phyloP scores from a whole-genome alignment of 2,113 vertebrate genomes.

The Tor tambroides region DNA sequence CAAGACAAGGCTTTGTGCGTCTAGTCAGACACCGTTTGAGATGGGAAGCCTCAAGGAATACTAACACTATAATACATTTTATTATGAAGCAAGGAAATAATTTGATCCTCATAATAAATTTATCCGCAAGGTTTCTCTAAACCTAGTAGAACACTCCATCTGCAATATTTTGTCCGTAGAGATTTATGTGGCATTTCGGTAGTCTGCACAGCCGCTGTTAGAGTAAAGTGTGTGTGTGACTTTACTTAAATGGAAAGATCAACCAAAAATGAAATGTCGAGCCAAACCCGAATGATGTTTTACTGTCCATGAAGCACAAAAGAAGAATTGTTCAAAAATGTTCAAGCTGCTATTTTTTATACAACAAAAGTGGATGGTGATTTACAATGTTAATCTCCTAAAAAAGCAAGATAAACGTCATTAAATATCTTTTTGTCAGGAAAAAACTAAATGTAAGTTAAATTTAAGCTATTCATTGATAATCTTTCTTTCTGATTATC shows the following conservation, averaged over 20 bases:
- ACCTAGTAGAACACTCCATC: background rate
- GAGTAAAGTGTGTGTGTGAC: background rate
- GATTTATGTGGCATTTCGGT: background rate
- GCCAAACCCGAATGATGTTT: background rate
- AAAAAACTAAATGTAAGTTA: too few relatives aligned
- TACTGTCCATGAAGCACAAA: background rate
- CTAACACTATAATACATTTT: background rate
- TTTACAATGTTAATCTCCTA: too few relatives aligned
- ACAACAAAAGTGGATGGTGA: too few relatives aligned
- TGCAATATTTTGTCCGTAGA: slow-evolving; percentile 8
- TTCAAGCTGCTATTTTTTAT: too few relatives aligned
- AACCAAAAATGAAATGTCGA: background rate
- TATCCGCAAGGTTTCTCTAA: background rate
- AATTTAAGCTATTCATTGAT: too few relatives aligned
- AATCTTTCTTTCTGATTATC: too few relatives aligned
- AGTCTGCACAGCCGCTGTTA: background rate
- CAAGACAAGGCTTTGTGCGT: background rate
- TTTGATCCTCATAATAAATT: background rate
- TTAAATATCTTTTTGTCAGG: too few relatives aligned
- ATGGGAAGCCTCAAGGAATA: background rate
- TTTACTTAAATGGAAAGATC: background rate
- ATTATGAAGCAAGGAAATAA: background rate
- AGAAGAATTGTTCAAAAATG: background rate
- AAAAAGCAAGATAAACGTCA: too few relatives aligned
- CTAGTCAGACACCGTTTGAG: background rate